Base-by-base conservation (phyloP, 2,888 invertebrate genomes). In the Athalia circularis region DNA sequence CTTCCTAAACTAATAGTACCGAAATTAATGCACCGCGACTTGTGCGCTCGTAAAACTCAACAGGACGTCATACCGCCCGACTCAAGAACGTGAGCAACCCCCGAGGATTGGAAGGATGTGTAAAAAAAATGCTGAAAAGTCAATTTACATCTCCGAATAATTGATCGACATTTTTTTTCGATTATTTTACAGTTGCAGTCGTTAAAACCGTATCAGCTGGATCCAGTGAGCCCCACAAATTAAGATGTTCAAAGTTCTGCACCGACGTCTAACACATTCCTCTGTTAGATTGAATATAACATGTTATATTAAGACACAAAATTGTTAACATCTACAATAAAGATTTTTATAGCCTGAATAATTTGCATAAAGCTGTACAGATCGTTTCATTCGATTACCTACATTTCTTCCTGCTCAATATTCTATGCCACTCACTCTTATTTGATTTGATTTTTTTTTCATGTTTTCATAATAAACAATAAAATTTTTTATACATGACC, bases 11-110 rank as follows among this genome's bases (percentile, higher is more conserved):
- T 29, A 72, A 57, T 13, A 57, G 72, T 45, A 47, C 47, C 59
- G 8, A 72, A 72, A 72, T 72, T 72, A 72, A 72, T 72, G 29
- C 52, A 72, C 59, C 52, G 11, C 57, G 8, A 43, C 8, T 45
- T 8, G 47, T 13, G 43, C 45, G 47, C 57, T 59, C 72, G 72
- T 72, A 72, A 72, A 72, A 72, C 13, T 59, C n/a, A 11, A 7
- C 45, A 47, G n/a, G 47, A 72, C 57, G 57, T 45, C 0, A n/a
- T 13, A 59, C 72, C 72, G 57, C 47, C 59, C 59, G 13, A 59
- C 5, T 57, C 64, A 64, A 29, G 43, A n/a, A 62, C 15, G 59
- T 59, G 47, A 52, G 15, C 5, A 52, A 68, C 29, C 29, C 29
- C 29, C 2, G 54, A 54, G 54, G 54, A 54, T 54, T 54, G n/a